Evolutionary conservation across 2,888 invertebrate species (phyloP).

Genomic region (Apamea crenata): DNA sequence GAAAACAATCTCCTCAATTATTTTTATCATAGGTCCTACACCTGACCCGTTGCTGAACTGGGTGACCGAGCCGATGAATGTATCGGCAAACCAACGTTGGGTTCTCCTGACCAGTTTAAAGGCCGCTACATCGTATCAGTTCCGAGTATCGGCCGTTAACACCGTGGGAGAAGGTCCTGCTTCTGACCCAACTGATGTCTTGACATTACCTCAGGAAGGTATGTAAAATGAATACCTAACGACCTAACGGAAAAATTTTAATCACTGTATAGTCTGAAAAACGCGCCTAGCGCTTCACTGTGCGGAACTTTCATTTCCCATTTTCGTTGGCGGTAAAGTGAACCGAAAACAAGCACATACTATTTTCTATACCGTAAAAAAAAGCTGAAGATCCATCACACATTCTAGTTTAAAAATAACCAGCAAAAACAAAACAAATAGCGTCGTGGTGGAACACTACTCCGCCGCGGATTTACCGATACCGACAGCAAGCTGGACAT

Average conservation of each 20-base stretch:
- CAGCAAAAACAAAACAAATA: neutral
- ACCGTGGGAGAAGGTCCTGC: slow-evolving; percentile 98
- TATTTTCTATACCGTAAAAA: neutral
- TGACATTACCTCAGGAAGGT: slow-evolving; percentile 99
- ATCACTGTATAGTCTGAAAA: neutral
- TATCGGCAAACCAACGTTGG: slow-evolving; percentile 95
- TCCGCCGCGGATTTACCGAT: neutral
- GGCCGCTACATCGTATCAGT: slow-evolving; percentile 98
- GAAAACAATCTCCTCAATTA: neutral
- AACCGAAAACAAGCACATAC: neutral
- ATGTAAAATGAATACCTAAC: slow-evolving; percentile 76
- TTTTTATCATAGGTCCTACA: slow-evolving; percentile 92
- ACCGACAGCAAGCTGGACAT: slow-evolving; percentile 3
- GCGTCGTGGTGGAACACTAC: neutral
- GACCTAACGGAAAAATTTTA: neutral
- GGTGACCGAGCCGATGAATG: slow-evolving; percentile 96
- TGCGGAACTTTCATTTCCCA: neutral
- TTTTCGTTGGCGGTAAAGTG: neutral
- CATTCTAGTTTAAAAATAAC: neutral
- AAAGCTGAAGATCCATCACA: neutral
- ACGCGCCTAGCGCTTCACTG: neutral
- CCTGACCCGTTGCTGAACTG: slow-evolving; percentile 96
- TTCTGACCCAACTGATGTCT: slow-evolving; percentile 96
- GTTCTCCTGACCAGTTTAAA: slow-evolving; percentile 95
- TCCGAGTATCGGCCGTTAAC: slow-evolving; percentile 98